Evolutionary conservation across 2,113 vertebrate genomes (phyloP).

Genomic region (Trinectes maculatus): DNA sequence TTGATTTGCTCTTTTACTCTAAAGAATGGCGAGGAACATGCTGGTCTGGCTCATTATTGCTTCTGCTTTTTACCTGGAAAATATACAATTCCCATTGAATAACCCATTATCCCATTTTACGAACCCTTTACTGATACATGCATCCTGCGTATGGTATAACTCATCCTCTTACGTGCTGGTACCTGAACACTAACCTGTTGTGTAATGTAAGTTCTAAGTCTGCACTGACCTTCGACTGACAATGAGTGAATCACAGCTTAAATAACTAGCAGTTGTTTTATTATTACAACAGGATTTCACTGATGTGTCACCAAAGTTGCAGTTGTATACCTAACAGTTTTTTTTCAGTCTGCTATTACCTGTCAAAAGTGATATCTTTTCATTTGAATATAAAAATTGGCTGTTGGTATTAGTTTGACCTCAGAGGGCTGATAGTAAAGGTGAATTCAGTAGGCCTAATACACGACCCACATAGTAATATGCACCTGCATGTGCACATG

Average conservation of each 20-base stretch:
- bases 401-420: slow-evolving; percentile 5
- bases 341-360: slow-evolving; percentile 30
- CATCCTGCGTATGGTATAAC: not conserved
- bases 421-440: slow-evolving; percentile 8
- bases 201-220: not conserved
- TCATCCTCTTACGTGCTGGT: not conserved
- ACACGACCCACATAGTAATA: not conserved
- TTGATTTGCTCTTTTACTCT: slow-evolving; percentile 35
- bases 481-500: not conserved
- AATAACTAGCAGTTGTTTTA: slow-evolving; percentile 16
- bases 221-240: too few species aligned
- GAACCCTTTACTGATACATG: not conserved
- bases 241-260: not conserved
- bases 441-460: not conserved
- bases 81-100: not conserved
- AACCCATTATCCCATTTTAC: not conserved
- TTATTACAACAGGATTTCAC: slow-evolving; percentile 21
- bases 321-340: slow-evolving; percentile 33
- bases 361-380: slow-evolving; percentile 57
- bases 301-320: slow-evolving; percentile 31
- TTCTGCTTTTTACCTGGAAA: not conserved
- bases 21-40: not conserved
- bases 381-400: slow-evolving; percentile 31
- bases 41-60: not conserved
- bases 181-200: not conserved